These are phyloP conservation scores for Clarias macrocephalus DNA, from an alignment of 2,113 vertebrate genomes.

Conservation along the genomic window DNA sequence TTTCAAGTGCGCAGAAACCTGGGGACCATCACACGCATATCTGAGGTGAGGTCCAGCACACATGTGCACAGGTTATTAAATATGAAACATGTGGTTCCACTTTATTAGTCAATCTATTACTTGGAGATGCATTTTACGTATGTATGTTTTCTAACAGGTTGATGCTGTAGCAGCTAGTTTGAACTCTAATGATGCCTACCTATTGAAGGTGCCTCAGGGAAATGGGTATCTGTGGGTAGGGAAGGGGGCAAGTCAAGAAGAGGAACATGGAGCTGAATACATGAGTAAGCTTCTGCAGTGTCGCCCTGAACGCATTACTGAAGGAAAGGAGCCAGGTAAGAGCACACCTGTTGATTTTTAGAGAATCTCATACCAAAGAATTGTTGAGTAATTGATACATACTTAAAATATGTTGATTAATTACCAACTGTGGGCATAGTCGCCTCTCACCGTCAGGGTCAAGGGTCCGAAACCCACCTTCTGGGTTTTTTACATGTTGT, in stretches of 20 bases:
- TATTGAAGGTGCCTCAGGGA: constrained; percentile 78
- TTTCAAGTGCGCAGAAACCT: constrained; percentile 89
- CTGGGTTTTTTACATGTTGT: no score
- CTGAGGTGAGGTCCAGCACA: constrained; percentile 74
- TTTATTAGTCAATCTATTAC: not conserved
- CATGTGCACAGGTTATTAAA: not conserved
- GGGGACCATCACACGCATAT: constrained; percentile 81
- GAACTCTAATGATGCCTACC: constrained; percentile 89
- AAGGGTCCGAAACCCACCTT: no score
- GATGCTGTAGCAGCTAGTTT: constrained; percentile 74
- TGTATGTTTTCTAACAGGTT: constrained; percentile 69
- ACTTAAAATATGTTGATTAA: not conserved
- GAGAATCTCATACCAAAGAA: not conserved
- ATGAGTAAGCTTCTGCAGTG: constrained; percentile 75
- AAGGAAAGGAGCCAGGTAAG: constrained; percentile 81
- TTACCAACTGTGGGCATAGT: not conserved
- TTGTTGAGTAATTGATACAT: not conserved
- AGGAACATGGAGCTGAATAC: constrained; percentile 78
- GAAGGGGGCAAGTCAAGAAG: constrained; percentile 82
- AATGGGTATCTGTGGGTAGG: constrained; percentile 81
- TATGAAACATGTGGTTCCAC: not conserved
- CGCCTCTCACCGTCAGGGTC: no score
- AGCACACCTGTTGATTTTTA: not conserved
- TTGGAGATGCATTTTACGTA: not conserved
- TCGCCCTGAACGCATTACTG: constrained; percentile 66